Conservation (phyloP, 2,797 vertebrate species). For the Falco berigora region DNA sequence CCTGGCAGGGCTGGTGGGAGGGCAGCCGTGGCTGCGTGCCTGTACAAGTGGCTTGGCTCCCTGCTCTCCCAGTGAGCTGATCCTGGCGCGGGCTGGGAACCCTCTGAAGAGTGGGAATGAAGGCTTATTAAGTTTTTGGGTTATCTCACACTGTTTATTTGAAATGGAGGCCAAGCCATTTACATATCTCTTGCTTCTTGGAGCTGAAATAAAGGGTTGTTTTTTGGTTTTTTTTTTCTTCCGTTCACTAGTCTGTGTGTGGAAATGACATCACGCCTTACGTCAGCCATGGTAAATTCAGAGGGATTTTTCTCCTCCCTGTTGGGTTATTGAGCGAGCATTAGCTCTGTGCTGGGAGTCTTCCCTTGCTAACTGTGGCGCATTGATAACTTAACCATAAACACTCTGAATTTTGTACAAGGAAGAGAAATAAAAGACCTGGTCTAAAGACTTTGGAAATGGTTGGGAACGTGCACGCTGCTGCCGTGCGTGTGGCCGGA, state of each 20-base stretch:
- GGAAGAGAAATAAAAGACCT: neutral
- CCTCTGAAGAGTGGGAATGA: neutral
- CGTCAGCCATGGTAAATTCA: slow-evolving; percentile 20
- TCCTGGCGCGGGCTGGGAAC: neutral
- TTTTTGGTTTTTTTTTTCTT: neutral
- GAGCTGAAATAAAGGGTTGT: neutral
- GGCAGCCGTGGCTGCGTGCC: neutral
- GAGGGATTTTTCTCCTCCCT: neutral
- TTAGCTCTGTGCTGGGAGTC: neutral
- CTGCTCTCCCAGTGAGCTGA: neutral
- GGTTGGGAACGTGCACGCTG: neutral
- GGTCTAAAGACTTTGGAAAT: neutral
- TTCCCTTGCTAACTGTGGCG: neutral
- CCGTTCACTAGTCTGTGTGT: neutral
- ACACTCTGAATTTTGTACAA: neutral
- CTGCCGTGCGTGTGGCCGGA: fast-evolving
- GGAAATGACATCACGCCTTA: slow-evolving; percentile 44
- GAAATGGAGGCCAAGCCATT: slow-evolving; percentile 25
- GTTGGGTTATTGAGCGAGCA: neutral
- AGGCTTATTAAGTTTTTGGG: slow-evolving; percentile 10
- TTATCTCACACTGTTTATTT: slow-evolving; percentile 10
- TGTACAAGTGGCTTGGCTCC: slow-evolving; percentile 17
- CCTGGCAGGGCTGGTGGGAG: slow-evolving; percentile 11
- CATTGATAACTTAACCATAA: neutral
- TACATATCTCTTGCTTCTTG: neutral